phyloP scores from a whole-genome alignment of 2,113 vertebrate species.

The Laterallus jamaicensis region DNA sequence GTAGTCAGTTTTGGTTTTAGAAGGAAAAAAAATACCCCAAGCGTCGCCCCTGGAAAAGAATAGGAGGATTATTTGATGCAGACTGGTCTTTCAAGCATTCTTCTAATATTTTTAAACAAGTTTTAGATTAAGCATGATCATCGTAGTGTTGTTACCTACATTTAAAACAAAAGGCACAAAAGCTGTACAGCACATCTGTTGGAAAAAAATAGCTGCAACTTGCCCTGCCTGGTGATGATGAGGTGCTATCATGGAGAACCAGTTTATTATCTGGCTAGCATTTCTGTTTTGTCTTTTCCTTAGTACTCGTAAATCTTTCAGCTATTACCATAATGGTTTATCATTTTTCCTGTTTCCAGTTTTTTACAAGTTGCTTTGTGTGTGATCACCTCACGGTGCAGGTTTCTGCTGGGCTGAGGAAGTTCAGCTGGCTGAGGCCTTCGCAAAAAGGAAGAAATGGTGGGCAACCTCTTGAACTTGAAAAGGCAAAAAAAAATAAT shows the following conservation, averaged over 20 bases:
- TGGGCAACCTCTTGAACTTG: conserved; percentile 90
- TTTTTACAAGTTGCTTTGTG: conserved; percentile 85
- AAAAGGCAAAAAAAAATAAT: conserved; percentile 58
- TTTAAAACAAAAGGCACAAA: conserved; percentile 15
- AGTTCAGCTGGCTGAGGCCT: conserved; percentile 84
- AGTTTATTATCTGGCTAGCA: conserved; percentile 51
- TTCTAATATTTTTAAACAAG: not conserved
- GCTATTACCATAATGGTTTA: conserved; percentile 81
- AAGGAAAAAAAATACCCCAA: not conserved
- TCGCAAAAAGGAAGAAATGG: conserved; percentile 89
- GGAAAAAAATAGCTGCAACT: not conserved
- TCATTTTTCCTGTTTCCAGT: conserved; percentile 91
- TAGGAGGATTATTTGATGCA: not conserved
- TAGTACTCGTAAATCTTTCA: conserved; percentile 86
- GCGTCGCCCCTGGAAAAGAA: not conserved
- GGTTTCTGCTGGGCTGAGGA: conserved; percentile 90
- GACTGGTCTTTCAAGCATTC: not conserved
- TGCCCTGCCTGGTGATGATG: not conserved
- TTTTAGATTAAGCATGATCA: not conserved
- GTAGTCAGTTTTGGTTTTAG: not conserved
- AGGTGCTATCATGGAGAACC: conserved; percentile 13
- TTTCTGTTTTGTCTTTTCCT: conserved; percentile 72
- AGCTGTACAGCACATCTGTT: not conserved
- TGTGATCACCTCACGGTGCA: conserved; percentile 78
- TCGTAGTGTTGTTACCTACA: not conserved